Evolutionary conservation across 2,113 vertebrate genomes (phyloP).

Genomic region (Nerophis lumbriciformis): DNA sequence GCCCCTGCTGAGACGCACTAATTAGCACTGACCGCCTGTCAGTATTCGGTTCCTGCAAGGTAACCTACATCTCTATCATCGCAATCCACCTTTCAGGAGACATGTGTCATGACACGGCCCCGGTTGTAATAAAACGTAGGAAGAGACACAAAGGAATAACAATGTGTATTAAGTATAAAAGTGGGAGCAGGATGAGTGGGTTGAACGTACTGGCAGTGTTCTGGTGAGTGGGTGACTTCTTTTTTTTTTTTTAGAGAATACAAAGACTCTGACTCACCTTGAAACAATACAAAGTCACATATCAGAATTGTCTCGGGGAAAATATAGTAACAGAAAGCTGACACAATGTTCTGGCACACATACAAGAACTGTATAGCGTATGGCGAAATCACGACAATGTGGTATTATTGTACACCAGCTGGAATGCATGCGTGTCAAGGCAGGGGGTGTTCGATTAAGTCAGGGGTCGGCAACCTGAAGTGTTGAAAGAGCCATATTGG

Average conservation of each 20-base stretch:
- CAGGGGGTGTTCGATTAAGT: too few relatives aligned
- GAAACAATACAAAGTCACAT: slow-evolving; percentile 19
- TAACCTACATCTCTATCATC: slow-evolving; percentile 19
- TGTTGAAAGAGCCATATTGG: too few relatives aligned
- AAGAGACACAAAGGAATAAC: slow-evolving; percentile 3
- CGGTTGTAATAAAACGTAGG: slow-evolving; percentile 5
- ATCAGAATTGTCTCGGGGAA: slow-evolving; percentile 12
- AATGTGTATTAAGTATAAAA: slow-evolving; percentile 1
- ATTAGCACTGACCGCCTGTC: slow-evolving; percentile 29
- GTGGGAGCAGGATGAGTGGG: slow-evolving; percentile 24
- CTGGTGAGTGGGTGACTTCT: slow-evolving; percentile 23
- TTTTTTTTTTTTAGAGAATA: slow-evolving; percentile 6
- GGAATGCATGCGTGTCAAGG: too few relatives aligned
- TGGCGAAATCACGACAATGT: too few relatives aligned
- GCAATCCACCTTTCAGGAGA: slow-evolving; percentile 15
- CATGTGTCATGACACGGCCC: slow-evolving; percentile 3
- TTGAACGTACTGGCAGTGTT: slow-evolving; percentile 13
- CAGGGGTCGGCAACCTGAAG: too few relatives aligned
- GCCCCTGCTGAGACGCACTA: slow-evolving; percentile 29
- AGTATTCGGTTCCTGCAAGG: slow-evolving; percentile 22
- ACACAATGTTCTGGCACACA: neutral
- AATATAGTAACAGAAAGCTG: slow-evolving; percentile 15
- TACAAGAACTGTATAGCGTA: neutral
- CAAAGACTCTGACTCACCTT: slow-evolving; percentile 14
- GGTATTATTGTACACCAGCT: too few relatives aligned